These are phyloP conservation scores for Mandrillus leucophaeus DNA, from an alignment of 2,113 vertebrate species.

Conservation along the genomic window DNA sequence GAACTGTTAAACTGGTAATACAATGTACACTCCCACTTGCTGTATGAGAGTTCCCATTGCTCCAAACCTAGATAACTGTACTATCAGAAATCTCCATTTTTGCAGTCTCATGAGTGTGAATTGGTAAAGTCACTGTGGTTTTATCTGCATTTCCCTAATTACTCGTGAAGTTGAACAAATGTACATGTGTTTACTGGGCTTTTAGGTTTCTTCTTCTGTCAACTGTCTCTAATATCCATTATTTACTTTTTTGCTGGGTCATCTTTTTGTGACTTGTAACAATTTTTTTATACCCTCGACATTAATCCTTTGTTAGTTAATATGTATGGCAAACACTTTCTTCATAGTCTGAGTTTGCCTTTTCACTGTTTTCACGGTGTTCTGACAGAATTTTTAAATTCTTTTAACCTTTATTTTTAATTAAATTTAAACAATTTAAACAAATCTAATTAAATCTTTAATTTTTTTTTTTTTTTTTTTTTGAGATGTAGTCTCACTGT, in stretches of 20 bases:
- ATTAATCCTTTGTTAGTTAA: conserved; percentile 27
- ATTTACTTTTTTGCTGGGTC: not conserved
- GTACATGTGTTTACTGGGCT: not conserved
- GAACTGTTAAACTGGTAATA: not conserved
- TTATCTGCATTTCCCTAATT: not conserved
- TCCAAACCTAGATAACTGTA: not conserved
- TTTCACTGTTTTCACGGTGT: conserved; percentile 10
- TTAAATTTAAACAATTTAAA: not conserved
- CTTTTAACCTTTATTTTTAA: not conserved
- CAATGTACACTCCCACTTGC: not conserved
- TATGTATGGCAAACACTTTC: not conserved
- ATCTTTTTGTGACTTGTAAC: conserved; percentile 7
- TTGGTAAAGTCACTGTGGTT: not conserved
- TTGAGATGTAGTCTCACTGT: not conserved
- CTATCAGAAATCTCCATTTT: not conserved
- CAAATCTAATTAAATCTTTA: not conserved
- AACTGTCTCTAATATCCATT: not conserved
- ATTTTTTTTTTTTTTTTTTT: not conserved
- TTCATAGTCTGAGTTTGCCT: not conserved
- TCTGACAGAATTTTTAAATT: not conserved
- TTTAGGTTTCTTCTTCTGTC: not conserved
- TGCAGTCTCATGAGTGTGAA: not conserved
- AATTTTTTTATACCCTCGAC: not conserved
- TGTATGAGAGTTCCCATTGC: not conserved
- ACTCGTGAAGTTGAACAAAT: not conserved